Evolutionary conservation across 64 coral and sea anemone genomes (phyloP), one percentile per base, ranked within the genome.

Genomic region (Porites australiensis): DNA sequence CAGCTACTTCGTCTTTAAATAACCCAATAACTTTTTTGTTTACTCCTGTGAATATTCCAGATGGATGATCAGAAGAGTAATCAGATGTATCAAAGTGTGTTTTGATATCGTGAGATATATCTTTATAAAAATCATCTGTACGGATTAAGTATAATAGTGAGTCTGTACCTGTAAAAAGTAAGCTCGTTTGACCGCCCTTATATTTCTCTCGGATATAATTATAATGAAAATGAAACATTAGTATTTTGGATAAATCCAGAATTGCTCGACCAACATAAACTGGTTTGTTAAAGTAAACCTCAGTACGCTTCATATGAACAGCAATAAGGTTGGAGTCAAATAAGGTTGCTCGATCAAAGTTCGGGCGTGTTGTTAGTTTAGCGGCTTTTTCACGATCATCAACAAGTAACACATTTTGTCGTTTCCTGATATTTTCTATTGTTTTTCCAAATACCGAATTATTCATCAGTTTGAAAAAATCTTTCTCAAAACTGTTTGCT

Each of bases 401-500:
- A 2, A 82, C 58, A 18, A 78, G 18, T 37, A 6, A 5, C 3
- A 78, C 16, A 47, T 78, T 37, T 10, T 27, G 22, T 5, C 75
- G 3, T 44, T 78, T 78, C 15, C 75, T 21, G 15, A 78, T 43
- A 16, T 78, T 78, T 47, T 78, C 69, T 37, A 78, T 43, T 6
- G 75, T 78, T 78, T 78, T 78, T 16, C 75, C 75, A 52, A 78
- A 78, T 6, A 78, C 75, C 5, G 75, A 4, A 52, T 78, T 78
- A 37, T 78, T 78, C 75, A 78, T 78, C 46, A 78, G 46, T 52
- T 78, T 78, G 75, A 78, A 78, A 78, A 78, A 78, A 48, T 78
- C 20, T 48, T 78, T 78, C 75, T 78, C 75, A 52, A 78, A 78
- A 4, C 46, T 37, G 20, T 78, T 78, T 16, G 3, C 6, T 4